Conservation (phyloP, 2,888 invertebrate genomes). For the Xestia ashworthii region DNA sequence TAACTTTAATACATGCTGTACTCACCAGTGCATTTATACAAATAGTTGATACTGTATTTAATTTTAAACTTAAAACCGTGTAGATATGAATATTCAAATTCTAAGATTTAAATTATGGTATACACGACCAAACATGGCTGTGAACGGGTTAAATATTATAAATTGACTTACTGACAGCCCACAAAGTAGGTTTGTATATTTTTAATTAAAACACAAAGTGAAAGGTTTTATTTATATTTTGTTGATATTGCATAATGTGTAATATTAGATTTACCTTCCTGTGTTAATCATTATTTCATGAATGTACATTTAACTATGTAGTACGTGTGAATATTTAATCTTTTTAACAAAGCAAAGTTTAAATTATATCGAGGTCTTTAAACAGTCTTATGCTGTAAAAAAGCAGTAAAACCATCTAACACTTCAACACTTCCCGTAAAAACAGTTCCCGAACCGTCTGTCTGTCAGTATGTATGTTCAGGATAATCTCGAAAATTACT, state of each 20-base stretch:
- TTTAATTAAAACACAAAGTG: constrained; percentile 25
- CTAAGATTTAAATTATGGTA: constrained; percentile 38
- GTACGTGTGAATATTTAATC: constrained; percentile 22
- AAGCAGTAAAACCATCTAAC: constrained; percentile 39
- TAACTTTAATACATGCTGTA: constrained; percentile 7
- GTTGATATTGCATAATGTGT: constrained; percentile 4
- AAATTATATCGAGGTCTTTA: constrained; percentile 44
- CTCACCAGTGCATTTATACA: constrained; percentile 24
- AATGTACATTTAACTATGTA: not conserved
- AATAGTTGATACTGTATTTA: constrained; percentile 41
- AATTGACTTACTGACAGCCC: not conserved
- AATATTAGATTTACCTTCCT: not conserved
- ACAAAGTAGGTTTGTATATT: constrained; percentile 22
- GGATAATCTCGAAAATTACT: constrained; percentile 60
- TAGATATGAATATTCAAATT: constrained; percentile 58
- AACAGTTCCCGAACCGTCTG: constrained; percentile 41
- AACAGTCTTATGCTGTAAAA: constrained; percentile 35
- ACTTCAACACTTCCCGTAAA: constrained; percentile 53
- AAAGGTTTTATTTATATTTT: constrained; percentile 23
- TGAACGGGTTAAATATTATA: constrained; percentile 41
- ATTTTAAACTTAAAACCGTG: constrained; percentile 31
- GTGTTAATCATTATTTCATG: not conserved
- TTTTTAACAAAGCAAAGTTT: constrained; percentile 17
- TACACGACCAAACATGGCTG: constrained; percentile 22
- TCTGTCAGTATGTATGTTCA: constrained; percentile 56